These are phyloP conservation scores for Spatulosminthurus flaviceps DNA, from an alignment of 2,888 invertebrate genomes.

Conservation along the genomic window DNA sequence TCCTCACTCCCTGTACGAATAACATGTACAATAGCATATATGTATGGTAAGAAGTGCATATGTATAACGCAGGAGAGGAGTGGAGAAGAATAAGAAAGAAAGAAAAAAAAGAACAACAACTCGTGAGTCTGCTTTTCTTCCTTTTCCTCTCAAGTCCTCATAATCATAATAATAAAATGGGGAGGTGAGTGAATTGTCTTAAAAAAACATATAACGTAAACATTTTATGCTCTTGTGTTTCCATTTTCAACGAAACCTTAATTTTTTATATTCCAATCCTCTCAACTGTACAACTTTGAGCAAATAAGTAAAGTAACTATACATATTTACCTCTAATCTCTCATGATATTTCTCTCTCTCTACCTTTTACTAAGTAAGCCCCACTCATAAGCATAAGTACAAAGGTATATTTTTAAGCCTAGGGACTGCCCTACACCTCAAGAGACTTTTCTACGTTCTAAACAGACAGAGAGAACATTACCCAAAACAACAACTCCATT, in stretches of 20 bases:
- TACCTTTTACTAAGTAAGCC: too few species aligned
- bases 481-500: neutral
- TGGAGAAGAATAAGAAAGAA: neutral
- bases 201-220: conserved; percentile 12
- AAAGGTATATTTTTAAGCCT: too few species aligned
- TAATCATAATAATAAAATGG: conserved; percentile 37
- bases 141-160: conserved; percentile 8
- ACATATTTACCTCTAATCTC: conserved; percentile 13
- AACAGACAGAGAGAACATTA: neutral
- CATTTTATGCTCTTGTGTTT: conserved; percentile 3
- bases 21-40: too few species aligned
- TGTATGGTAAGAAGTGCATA: conserved; percentile 9
- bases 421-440: too few species aligned
- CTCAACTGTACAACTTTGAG: too few species aligned
- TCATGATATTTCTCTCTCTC: too few species aligned
- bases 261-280: conserved; percentile 14
- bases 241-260: conserved; percentile 9
- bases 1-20: too few species aligned
- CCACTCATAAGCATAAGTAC: too few species aligned
- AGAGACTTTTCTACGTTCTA: too few species aligned
- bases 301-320: too few species aligned
- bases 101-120: conserved; percentile 17
- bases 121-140: conserved; percentile 33
- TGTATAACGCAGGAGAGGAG: neutral
- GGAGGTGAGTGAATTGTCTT: conserved; percentile 34